These are phyloP conservation scores for Takifugu rubripes DNA, from an alignment of 2,797 vertebrate genomes.

Conservation along the genomic window DNA sequence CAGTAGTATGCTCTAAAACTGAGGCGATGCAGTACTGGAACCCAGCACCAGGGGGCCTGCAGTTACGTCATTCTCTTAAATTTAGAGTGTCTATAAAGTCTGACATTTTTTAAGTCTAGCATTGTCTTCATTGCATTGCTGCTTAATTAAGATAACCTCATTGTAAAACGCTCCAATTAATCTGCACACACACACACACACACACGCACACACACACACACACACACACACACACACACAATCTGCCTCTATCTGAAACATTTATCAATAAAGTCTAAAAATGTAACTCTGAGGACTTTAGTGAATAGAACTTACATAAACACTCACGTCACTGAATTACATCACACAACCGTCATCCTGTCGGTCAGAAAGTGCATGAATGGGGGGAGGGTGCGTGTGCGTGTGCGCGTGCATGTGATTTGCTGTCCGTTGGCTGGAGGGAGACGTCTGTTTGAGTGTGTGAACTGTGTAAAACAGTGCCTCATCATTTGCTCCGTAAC, in stretches of 20 bases:
- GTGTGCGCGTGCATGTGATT: not conserved
- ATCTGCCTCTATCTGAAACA: slow-evolving; percentile 24
- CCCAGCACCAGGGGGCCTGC: not conserved
- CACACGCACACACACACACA: not conserved
- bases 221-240: not conserved
- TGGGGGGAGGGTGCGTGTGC: slow-evolving; percentile 34
- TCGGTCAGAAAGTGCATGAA: slow-evolving; percentile 38
- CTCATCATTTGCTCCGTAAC: slow-evolving; percentile 19
- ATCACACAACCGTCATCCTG: slow-evolving; percentile 58
- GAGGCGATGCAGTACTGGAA: not conserved
- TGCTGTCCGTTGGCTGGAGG: slow-evolving; percentile 32
- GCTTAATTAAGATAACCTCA: slow-evolving; percentile 8
- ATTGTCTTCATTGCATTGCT: slow-evolving; percentile 2
- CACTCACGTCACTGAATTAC: slow-evolving; percentile 62
- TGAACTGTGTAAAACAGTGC: slow-evolving; percentile 35
- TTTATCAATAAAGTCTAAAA: slow-evolving; percentile 62
- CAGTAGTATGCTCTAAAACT: not conserved
- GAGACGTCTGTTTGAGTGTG: slow-evolving; percentile 36
- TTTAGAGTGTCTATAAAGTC: too few relatives aligned
- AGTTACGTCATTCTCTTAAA: not conserved
- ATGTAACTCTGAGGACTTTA: slow-evolving; percentile 54
- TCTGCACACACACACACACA: not conserved
- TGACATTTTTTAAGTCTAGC: too few relatives aligned
- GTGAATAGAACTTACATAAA: slow-evolving; percentile 65
- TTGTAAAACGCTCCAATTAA: too few relatives aligned